Evolutionary conservation across 2,888 invertebrate species (phyloP), one percentile per base, ranked within the genome.

Genomic region (Dryocosmus kuriphilus): DNA sequence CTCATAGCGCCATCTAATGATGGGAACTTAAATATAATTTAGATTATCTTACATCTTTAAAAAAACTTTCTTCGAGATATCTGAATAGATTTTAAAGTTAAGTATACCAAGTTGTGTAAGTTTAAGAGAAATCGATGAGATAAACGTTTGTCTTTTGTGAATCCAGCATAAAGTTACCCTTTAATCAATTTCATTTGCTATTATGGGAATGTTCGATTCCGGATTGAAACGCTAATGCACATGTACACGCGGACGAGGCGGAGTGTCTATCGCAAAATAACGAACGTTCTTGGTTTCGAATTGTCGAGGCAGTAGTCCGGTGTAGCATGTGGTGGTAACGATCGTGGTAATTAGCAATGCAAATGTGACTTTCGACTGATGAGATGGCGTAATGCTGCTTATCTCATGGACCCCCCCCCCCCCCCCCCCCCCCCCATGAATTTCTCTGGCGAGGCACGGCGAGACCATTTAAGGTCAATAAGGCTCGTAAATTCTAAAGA

Each of bases 291-390:
- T 79, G 79, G 79, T 81, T 81, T 79, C 76, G 61, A 79, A 77
- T 76, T 79, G 74, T 76, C 65, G 67, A 76, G 74, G 77, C 74
- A 74, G 76, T 81, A 79, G 81, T 80, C 80, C 51, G 79, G 78
- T 83, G 85, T 83, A 84, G 86, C 87, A 88, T 88, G 86, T 88
- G 88, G 85, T 81, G 86, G 89, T 89, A 90, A 90, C 89, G 90
- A 90, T 87, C 87, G 85, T 77, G 80, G 88, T 89, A 88, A 90
- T 90, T 90, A 90, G 90, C 90, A 90, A 88, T 90, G 90, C 90
- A 89, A 90, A 90, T 90, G 89, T 86, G 88, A 85, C 86, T 89
- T 90, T 88, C 90, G 89, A 88, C 88, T 87, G 90, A 90, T 89
- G 90, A 89, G 87, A 83, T 87, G 85, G 80, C 86, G 85, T 87